A percentile compares a stretch with the other conserved stretches of the same genome.
Conservation (phyloP, 2,113 vertebrate species). For the Larimichthys crocea region DNA sequence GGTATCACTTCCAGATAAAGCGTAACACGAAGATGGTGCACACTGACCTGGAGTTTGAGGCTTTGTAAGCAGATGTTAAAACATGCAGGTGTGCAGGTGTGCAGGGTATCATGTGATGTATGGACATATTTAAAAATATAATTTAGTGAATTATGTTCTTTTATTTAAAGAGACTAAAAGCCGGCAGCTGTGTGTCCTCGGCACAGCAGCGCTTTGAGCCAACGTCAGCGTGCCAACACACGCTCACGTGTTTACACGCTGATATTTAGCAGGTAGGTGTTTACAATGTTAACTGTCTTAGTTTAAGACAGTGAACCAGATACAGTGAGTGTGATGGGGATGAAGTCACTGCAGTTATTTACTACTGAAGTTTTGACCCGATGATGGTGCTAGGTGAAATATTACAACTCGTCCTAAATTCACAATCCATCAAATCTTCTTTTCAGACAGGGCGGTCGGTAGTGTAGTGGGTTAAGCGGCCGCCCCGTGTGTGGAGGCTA, state of each 20-base stretch:
- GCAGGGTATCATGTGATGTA: neutral
- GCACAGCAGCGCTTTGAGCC: neutral
- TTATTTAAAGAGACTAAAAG: neutral
- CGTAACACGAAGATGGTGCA: neutral
- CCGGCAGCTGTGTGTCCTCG: neutral
- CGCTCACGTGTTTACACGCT: too few species aligned
- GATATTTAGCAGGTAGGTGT: too few species aligned
- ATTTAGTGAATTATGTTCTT: too few species aligned
- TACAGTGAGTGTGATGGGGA: neutral
- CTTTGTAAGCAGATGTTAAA: neutral
- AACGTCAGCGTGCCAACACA: neutral
- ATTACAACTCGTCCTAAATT: too few species aligned
- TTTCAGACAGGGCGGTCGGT: too few species aligned
- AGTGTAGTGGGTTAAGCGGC: too few species aligned
- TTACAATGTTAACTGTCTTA: too few species aligned
- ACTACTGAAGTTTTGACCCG: neutral
- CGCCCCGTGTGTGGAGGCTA: too few species aligned
- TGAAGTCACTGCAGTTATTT: neutral
- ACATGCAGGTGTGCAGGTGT: too few species aligned
- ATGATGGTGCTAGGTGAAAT: neutral
- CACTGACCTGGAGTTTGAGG: neutral
- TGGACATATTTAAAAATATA: neutral
- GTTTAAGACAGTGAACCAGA: neutral
- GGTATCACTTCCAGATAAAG: neutral
- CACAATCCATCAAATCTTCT: too few species aligned